Evolutionary conservation across 2,797 vertebrate species (phyloP), one percentile per base, ranked within the genome.

Genomic region (Cetoscarus ocellatus): DNA sequence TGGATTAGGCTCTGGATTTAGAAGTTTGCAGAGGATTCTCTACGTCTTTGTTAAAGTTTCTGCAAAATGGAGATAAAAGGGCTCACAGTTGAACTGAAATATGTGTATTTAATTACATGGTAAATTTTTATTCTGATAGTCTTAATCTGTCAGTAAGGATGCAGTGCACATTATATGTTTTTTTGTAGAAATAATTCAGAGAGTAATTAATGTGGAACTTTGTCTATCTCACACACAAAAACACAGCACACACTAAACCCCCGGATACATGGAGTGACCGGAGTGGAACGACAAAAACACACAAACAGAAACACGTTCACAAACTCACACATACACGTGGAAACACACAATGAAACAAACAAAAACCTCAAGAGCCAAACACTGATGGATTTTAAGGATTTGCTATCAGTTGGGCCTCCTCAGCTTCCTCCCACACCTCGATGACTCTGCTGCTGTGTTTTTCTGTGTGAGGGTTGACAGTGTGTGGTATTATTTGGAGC

Each of bases 331-430:
- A 70, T 27, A 6, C 47, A 39, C 0, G 10, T n/a, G 19, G 2
- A 35, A 39, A 67, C 53, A 50, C 27, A 49, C 55, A 1, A 10
- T 27, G 9, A 14, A 10, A 38, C 12, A 14, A 6, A 50, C 56
- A 68, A 45, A 54, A 70, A 57, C 70, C 77, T 77, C 63, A 15
- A 56, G 71, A 84, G 61, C 65, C 61, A 63, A 68, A 63, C 59
- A 73, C 53, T 70, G 77, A 82, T 77, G 70, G 65, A 69, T 78
- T 83, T 80, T 73, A 82, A 84, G 67, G 75, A 73, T 77, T 82
- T 79, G 50, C 66, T 72, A 76, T 82, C 75, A 70, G 19, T 69
- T 52, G 61, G 75, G 75, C 48, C 50, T 70, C 47, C 27, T 56
- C 64, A 61, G 66, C 62, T 50, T 71, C 70, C 70, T 71, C 70